Evolutionary conservation across 2,888 invertebrate genomes (phyloP), one percentile per base, ranked within the genome.

Genomic region (Acrobasis consociella): DNA sequence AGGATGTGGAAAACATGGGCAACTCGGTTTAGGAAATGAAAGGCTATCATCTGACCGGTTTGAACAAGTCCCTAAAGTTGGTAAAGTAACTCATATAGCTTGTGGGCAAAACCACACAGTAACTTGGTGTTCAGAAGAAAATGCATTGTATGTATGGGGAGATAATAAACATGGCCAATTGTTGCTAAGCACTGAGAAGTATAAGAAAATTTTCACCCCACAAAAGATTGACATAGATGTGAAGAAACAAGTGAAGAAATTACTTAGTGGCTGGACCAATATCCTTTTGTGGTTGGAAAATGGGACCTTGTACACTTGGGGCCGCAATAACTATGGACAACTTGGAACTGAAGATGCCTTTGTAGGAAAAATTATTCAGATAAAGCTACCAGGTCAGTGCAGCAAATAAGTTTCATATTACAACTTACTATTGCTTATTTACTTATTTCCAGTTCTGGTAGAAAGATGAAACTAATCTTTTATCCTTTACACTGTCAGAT

Each of bases 41-140:
- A 69, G 84, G 17, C 71, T 83, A 62, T 80, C 78, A 17, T 80
- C 86, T 50, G 88, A 90, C 64, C 83, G 85, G 65, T 93, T 93
- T 72, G 80, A 93, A 69, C 89, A 87, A 89, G 94, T 95, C 67
- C 84, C 91, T 66, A 93, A 91, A 67, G 73, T 95, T 62, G 84
- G 86, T 67, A 88, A 94, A 75, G 90, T 97, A 75, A 85, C 93
- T 66, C 90, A 94, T 77, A 92, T 97, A 61, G 94, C 94, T 52
- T 97, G 97, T 83, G 98, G 98, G 1, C 97, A 97, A 84, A 95
- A 96, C 76, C 97, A 97, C 80, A 95, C 96, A 9, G 81, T 96
- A 49, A 95, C 94, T 42, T 93, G 93, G 93, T 83, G 83, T 64
- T 78, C 85, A 49, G 83, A 84, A 55, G 86, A 93, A 65, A 95